A percentile compares a stretch with the other conserved stretches of the same genome.
Evolutionary conservation across 2,888 invertebrate genomes (phyloP).

Genomic region (Bugula neritina): DNA sequence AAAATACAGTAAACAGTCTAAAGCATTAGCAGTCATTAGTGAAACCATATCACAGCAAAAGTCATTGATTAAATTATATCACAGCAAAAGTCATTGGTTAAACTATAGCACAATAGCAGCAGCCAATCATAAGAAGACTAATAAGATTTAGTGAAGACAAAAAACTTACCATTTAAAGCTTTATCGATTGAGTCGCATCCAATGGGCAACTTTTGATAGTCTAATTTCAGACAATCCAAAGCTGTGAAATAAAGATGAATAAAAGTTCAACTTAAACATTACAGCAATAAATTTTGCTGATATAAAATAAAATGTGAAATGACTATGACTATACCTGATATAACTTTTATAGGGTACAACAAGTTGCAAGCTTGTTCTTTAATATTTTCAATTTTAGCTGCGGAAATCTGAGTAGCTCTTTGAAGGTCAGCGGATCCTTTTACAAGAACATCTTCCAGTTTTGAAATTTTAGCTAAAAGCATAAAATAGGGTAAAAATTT

Average conservation of each 20-base stretch:
- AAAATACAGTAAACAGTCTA: too few relatives aligned
- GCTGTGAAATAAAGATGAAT: not conserved
- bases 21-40: too few relatives aligned
- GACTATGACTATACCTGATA: constrained; percentile 1
- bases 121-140: too few relatives aligned
- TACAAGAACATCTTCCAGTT: not conserved
- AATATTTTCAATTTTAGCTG: not conserved
- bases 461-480: not conserved
- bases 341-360: not conserved
- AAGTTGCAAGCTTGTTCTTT: not conserved
- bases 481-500: too few relatives aligned
- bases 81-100: too few relatives aligned
- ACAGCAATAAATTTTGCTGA: too few relatives aligned
- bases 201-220: not conserved
- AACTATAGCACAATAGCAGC: too few relatives aligned
- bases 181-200: constrained; percentile 19
- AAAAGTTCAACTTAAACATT: too few relatives aligned
- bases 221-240: not conserved
- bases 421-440: not conserved
- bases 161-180: not conserved
- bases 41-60: too few relatives aligned
- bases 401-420: not conserved
- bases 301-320: too few relatives aligned
- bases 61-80: too few relatives aligned
- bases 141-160: too few relatives aligned